These are phyloP conservation scores for Saccostrea cuccullata DNA, from an alignment of 1,140 invertebrate genomes.

Conservation along the genomic window DNA sequence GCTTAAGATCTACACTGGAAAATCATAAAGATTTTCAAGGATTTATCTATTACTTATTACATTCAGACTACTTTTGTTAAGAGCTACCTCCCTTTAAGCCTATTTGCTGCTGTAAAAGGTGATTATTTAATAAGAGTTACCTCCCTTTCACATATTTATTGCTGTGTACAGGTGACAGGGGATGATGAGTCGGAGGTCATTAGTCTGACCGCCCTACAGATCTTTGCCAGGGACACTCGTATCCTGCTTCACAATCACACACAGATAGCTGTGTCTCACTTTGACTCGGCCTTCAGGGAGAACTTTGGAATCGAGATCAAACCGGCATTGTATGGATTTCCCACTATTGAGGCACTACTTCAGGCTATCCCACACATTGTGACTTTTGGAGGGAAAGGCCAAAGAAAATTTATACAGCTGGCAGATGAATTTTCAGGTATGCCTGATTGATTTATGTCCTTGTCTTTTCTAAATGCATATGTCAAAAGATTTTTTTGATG, in stretches of 20 bases:
- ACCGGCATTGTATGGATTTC: conserved; percentile 81
- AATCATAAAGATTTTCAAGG: too few relatives aligned
- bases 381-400: conserved; percentile 73
- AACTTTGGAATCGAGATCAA: conserved; percentile 81
- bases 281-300: conserved; percentile 81
- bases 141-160: not conserved
- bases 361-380: conserved; percentile 83
- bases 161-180: conserved; percentile 57
- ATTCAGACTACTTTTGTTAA: too few relatives aligned
- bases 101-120: too few relatives aligned
- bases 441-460: not conserved
- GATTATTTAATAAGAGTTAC: conserved; percentile 10
- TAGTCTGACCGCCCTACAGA: conserved; percentile 81
- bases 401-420: conserved; percentile 68
- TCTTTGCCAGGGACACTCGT: conserved; percentile 82
- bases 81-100: too few relatives aligned
- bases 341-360: conserved; percentile 80
- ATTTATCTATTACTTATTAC: too few relatives aligned
- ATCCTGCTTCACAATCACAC: conserved; percentile 81
- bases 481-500: not conserved
- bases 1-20: too few relatives aligned
- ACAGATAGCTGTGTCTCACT: conserved; percentile 79
- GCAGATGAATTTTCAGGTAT: conserved; percentile 59
- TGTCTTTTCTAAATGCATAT: not conserved
- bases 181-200: conserved; percentile 76